A percentile compares a stretch with the other conserved stretches of the same genome.
phyloP scores from a whole-genome alignment of 2,797 vertebrate species.

The Xenopus petersii region DNA sequence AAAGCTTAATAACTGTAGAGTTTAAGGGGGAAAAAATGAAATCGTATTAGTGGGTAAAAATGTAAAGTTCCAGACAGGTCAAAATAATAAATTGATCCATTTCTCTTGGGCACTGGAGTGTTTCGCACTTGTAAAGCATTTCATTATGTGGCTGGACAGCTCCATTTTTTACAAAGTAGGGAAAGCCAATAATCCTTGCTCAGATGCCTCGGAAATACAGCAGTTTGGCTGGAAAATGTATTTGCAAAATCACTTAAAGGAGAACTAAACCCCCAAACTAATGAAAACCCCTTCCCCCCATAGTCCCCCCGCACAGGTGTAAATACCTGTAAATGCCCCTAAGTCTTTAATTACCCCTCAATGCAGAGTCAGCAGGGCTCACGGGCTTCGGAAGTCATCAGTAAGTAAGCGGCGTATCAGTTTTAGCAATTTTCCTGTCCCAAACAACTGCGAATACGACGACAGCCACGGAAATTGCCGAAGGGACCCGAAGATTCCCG shows the following conservation, averaged over 20 bases:
- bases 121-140: constrained; percentile 55
- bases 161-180: constrained; percentile 61
- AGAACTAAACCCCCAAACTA: too few species aligned
- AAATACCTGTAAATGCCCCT: too few species aligned
- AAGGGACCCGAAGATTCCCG: too few species aligned
- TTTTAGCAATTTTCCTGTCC: too few species aligned
- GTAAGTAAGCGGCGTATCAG: too few species aligned
- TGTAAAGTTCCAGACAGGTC: constrained; percentile 64
- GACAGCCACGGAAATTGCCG: too few species aligned
- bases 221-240: constrained; percentile 55
- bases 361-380: too few species aligned
- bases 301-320: too few species aligned
- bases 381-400: too few species aligned
- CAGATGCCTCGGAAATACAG: constrained; percentile 59
- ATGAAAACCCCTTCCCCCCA: too few species aligned
- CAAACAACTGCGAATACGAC: too few species aligned
- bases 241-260: constrained; percentile 56
- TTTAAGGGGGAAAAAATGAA: constrained; percentile 65
- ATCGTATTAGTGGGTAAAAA: constrained; percentile 68
- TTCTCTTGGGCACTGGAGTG: constrained; percentile 57
- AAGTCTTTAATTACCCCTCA: too few species aligned
- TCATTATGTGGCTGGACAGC: constrained; percentile 63
- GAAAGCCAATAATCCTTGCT: constrained; percentile 65
- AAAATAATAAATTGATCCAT: constrained; percentile 66
- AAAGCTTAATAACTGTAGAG: constrained; percentile 86